Conservation (phyloP, 2,888 invertebrate species). For the Cephonodes hylas region DNA sequence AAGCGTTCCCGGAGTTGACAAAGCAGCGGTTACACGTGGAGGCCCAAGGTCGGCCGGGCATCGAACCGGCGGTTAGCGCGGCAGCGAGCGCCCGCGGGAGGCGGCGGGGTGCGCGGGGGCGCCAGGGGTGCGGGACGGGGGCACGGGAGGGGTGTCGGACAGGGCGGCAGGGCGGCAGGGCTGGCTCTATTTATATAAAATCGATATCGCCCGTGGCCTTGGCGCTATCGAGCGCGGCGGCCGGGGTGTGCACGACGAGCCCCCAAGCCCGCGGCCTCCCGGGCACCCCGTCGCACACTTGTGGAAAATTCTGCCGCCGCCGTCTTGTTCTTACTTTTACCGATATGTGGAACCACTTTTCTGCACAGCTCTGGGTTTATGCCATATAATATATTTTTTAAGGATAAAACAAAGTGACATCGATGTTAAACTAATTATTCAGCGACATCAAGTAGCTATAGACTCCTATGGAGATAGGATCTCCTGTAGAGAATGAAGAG, state of each 20-base stretch:
- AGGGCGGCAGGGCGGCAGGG: constrained; percentile 39
- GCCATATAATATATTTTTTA: background rate
- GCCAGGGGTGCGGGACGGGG: background rate
- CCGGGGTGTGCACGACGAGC: constrained; percentile 64
- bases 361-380: background rate
- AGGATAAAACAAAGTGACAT: no score
- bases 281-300: constrained; percentile 8
- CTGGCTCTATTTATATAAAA: constrained; percentile 74
- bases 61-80: constrained; percentile 40
- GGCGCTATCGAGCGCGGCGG: constrained; percentile 64
- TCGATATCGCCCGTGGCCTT: constrained; percentile 80
- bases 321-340: background rate
- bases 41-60: constrained; percentile 54
- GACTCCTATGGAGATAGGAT: no score
- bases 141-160: background rate
- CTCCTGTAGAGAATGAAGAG: no score
- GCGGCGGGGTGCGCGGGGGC: background rate
- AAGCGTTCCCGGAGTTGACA: background rate
- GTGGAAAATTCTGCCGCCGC: constrained; percentile 21
- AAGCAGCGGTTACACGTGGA: constrained; percentile 40
- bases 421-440: no score
- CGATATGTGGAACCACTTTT: background rate
- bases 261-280: constrained; percentile 39
- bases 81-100: background rate
- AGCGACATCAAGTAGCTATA: no score